Conservation (phyloP, 2,888 invertebrate genomes). For the Lithosia quadra region DNA sequence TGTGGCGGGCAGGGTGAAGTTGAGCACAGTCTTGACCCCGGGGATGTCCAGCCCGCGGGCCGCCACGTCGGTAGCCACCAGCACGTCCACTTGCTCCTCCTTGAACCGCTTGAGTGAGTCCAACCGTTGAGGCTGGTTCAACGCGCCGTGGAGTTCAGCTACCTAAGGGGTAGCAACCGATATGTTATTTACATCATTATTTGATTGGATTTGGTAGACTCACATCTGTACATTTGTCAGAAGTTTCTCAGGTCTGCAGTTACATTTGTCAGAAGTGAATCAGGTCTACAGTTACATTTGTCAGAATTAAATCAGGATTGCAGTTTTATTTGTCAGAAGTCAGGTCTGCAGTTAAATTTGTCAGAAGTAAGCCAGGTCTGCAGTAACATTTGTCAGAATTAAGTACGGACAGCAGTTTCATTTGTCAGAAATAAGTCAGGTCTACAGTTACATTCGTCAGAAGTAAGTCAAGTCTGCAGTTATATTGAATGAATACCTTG, state of each 20-base stretch:
- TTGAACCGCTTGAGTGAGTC: constrained; percentile 96
- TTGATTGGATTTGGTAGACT: neutral
- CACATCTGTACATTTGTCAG: neutral
- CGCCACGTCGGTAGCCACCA: constrained; percentile 98
- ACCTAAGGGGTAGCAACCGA: constrained; percentile 66
- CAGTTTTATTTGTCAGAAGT: no score
- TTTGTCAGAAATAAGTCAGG: no score
- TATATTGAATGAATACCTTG: constrained; percentile 87
- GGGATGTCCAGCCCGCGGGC: constrained; percentile 98
- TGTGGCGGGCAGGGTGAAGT: constrained; percentile 98
- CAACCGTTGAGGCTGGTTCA: constrained; percentile 97
- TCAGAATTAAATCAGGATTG: no score
- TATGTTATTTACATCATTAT: no score
- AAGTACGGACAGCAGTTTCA: no score
- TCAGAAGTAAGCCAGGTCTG: no score
- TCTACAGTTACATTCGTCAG: no score
- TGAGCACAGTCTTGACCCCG: constrained; percentile 98
- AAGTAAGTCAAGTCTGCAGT: no score
- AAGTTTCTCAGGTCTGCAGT: no score
- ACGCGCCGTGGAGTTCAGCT: constrained; percentile 97
- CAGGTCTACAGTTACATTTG: neutral
- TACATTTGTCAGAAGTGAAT: no score
- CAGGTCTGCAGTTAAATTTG: no score
- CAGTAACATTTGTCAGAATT: neutral
- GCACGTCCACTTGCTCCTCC: constrained; percentile 93